Evolutionary conservation across 2,888 invertebrate genomes (phyloP).

Genomic region (Candidula unifasciata): DNA sequence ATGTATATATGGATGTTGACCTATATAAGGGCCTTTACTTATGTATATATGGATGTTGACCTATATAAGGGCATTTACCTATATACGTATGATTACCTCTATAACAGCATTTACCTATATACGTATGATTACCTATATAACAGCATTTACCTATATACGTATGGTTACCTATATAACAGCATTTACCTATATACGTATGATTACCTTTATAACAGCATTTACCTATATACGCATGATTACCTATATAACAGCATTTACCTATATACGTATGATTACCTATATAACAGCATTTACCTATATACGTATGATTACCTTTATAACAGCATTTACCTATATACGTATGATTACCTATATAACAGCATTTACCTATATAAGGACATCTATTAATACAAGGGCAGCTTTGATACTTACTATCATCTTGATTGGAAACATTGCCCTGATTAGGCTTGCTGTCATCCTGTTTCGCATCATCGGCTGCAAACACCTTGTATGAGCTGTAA

Average conservation of each 20-base stretch:
- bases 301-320: no score
- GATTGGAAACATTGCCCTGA: slow-evolving; percentile 35
- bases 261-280: no score
- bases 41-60: no score
- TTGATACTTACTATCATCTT: slow-evolving; percentile 52
- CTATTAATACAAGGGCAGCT: background rate
- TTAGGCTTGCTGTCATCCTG: slow-evolving; percentile 10
- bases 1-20: no score
- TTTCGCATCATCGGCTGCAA: slow-evolving; percentile 54
- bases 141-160: background rate
- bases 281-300: no score
- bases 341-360: background rate
- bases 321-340: no score
- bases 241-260: no score
- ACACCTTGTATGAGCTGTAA: slow-evolving; percentile 65
- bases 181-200: background rate
- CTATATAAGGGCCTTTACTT: no score
- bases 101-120: background rate
- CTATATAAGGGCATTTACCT: no score
- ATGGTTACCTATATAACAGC: background rate
- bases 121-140: background rate
- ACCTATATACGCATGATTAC: background rate
- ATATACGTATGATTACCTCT: no score
- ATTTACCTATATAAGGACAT: background rate
- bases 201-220: background rate